A percentile compares a stretch with the other conserved stretches of the same genome.
These are phyloP conservation scores for Arge pagana DNA, from an alignment of 2,888 invertebrate genomes.

Conservation along the genomic window DNA sequence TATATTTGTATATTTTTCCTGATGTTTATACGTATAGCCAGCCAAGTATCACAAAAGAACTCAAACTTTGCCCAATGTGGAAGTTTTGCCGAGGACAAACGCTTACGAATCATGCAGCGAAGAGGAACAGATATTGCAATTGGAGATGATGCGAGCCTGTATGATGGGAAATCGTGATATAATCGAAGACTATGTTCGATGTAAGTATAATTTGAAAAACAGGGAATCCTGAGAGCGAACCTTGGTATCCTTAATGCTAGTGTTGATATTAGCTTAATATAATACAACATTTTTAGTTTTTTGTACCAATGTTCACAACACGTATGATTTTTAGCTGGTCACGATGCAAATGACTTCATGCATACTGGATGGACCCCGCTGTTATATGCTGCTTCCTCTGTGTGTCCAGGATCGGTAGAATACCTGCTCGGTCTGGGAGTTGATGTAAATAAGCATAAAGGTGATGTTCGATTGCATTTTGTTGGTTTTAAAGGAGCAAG, in stretches of 20 bases:
- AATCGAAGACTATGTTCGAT: constrained; percentile 39
- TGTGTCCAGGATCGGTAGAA: constrained; percentile 61
- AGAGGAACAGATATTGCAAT: constrained; percentile 32
- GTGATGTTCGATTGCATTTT: too few relatives aligned
- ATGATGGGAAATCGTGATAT: constrained; percentile 36
- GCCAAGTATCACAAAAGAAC: not conserved
- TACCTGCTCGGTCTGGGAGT: constrained; percentile 64
- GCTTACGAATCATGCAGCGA: not conserved
- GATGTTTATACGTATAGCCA: too few relatives aligned
- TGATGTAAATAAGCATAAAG: constrained; percentile 61
- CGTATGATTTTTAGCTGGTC: constrained; percentile 35
- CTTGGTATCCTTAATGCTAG: too few relatives aligned
- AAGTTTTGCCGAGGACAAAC: not conserved
- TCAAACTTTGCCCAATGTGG: not conserved
- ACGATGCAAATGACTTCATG: constrained; percentile 57
- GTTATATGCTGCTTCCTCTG: constrained; percentile 66
- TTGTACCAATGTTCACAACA: not conserved
- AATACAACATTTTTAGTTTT: constrained; percentile 2
- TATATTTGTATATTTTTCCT: constrained; percentile 7
- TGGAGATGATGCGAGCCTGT: constrained; percentile 42
- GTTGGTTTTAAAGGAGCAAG: too few relatives aligned
- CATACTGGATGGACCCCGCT: constrained; percentile 67
- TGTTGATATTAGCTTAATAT: too few relatives aligned
- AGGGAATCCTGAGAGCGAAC: constrained; percentile 1
- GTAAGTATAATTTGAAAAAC: constrained; percentile 32